Evolutionary conservation across 2,797 vertebrate genomes (phyloP).

Genomic region (Xyrichtys novacula): DNA sequence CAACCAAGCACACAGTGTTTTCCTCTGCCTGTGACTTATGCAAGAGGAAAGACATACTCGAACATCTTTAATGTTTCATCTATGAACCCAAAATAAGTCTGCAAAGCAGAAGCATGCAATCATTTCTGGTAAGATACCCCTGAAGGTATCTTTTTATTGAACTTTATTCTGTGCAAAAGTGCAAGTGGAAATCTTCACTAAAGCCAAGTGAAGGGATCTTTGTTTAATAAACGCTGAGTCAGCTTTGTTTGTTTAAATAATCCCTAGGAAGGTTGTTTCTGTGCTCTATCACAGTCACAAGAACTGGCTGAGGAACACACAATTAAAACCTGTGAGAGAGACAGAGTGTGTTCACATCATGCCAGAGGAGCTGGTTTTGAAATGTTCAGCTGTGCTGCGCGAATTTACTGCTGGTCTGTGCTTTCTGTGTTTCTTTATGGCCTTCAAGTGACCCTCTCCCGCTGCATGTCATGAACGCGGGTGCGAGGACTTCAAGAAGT

Average conservation of each 20-base stretch:
- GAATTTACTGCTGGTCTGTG: constrained; percentile 26
- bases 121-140: not conserved
- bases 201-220: constrained; percentile 34
- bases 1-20: not conserved
- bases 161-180: constrained; percentile 28
- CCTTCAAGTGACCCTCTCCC: not conserved
- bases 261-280: constrained; percentile 23
- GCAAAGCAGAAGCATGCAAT: not conserved
- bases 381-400: constrained; percentile 20
- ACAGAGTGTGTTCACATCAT: constrained; percentile 11
- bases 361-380: constrained; percentile 39
- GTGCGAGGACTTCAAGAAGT: constrained; percentile 9
- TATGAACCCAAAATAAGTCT: constrained; percentile 14
- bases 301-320: constrained; percentile 33
- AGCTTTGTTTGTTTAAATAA: constrained; percentile 36
- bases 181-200: constrained; percentile 22
- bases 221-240: constrained; percentile 45
- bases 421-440: constrained; percentile 24
- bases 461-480: not conserved
- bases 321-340: constrained; percentile 23
- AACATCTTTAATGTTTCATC: not conserved
- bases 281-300: constrained; percentile 33
- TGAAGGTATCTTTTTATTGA: constrained; percentile 9
- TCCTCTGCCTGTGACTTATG: constrained; percentile 24
- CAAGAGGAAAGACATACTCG: not conserved